Base-by-base conservation (phyloP, 1,140 invertebrate genomes). In the Ptiloglossa arizonensis region DNA sequence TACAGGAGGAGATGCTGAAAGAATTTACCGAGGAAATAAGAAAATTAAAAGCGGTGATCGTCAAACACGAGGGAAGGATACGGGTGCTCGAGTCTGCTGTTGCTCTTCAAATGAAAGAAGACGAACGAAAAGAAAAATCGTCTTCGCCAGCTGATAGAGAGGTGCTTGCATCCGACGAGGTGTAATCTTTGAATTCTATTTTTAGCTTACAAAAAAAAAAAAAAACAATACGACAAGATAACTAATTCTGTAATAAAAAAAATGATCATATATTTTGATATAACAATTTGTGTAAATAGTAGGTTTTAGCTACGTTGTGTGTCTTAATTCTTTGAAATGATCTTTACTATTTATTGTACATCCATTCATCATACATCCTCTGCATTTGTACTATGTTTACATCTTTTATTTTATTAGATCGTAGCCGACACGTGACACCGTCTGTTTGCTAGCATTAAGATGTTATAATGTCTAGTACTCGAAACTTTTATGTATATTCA, bases 61-160 rank as follows among this genome's bases (percentile, higher is more conserved):
- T 98, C 5, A 98, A 98, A 87, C 98, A 99, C 89, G 98, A 99
- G 92, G 97, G 97, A 82, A 94, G 98, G 77, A 97, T 97, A 87
- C 93, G 96, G 69, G 94, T 95, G 17, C 88, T 97, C 13, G 96
- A 97, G 87, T 94, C 95, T 2, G 93, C 93, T 15, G 92, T 93
- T 9, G 91, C 93, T 64, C 83, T 93, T 46, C 90, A 93, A 76
- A 90, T 91, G 86, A 92, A 93, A 62, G 91, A 92, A n/a, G 90
- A 92, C 15, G 91, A 92, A 6, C 87, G 87, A 71, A 86, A 83
- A 81, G 93, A 92, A 29, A 93, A 93, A 70, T 84, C 89, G 27
- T 82, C 91, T 32, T 88, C 90, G 11, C 87, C 88, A 3, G 79
- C 86, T 35, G 89, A 89, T 60, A 91, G 90, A 68, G 92, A 93